These are phyloP conservation scores for Leptopilina myrica DNA, from an alignment of 2,888 invertebrate species.

Conservation along the genomic window DNA sequence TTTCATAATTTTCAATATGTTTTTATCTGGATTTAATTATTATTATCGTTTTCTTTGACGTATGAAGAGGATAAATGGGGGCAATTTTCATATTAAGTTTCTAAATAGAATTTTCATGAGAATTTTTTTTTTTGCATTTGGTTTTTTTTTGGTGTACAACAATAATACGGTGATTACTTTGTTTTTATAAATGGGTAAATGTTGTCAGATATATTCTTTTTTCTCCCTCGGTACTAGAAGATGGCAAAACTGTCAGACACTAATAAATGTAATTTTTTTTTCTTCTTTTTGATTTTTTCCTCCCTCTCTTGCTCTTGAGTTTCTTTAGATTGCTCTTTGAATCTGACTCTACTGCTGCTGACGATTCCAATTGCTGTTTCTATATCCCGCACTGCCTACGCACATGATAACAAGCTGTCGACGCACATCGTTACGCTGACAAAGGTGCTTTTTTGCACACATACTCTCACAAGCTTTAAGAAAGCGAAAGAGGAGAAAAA, in stretches of 20 bases:
- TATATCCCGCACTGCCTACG: conserved; percentile 40
- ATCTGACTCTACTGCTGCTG: conserved; percentile 16
- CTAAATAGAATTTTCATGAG: background rate
- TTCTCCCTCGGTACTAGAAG: conserved; percentile 8
- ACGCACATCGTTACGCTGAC: conserved; percentile 45
- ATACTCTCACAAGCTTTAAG: background rate
- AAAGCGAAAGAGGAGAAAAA: conserved; percentile 42
- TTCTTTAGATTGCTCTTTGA: background rate
- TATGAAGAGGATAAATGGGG: background rate
- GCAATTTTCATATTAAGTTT: background rate
- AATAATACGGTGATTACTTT: background rate
- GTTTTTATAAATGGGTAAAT: background rate
- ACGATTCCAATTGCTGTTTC: conserved; percentile 39
- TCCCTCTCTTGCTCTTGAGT: background rate
- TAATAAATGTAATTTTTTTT: conserved; percentile 31
- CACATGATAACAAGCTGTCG: conserved; percentile 43
- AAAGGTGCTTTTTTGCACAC: conserved; percentile 44
- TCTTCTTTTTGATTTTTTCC: background rate
- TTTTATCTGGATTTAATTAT: conserved; percentile 3
- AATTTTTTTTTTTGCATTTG: background rate
- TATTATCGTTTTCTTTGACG: conserved; percentile 1
- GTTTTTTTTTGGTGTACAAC: background rate
- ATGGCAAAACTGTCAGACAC: conserved; percentile 11
- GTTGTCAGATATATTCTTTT: conserved; percentile 16
- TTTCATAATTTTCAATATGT: background rate